Evolutionary conservation across 2,888 invertebrate genomes (phyloP), one percentile per base, ranked within the genome.

Genomic region (Timema podura): DNA sequence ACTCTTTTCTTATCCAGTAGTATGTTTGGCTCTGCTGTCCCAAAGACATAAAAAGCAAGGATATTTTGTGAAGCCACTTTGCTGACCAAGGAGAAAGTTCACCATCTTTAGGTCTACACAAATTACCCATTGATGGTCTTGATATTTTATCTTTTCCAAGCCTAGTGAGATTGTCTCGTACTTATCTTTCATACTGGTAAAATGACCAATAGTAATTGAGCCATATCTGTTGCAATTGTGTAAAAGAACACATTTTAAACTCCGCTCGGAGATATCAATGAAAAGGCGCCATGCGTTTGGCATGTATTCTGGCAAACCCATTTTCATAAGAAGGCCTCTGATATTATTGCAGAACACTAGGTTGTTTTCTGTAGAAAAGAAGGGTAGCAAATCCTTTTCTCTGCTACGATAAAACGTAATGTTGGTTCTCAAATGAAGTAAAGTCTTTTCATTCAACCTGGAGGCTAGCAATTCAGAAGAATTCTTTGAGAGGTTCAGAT

Each of bases 361-460:
- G 30, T 30, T 30, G 30, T 30, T 30, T 30, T 30, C 30, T 3
- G 3, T 30, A 30, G 30, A 30, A 3, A 30, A 30, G 30, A 59
- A 73, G 9, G 47, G 57, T 65, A 74, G 46, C 8, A 74, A 68
- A 64, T 64, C 6, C 30, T 64, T 64, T n/a, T 44, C 64, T 64
- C 45, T 10, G 72, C 70, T 51, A 72, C n/a, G n/a, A n/a, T n/a
- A n/a, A n/a, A n/a, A n/a, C n/a, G n/a, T n/a, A n/a, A n/a, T n/a
- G 46, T 70, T 73, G 0, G 72, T 72, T 67, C 44, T 69, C 13
- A 15, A 54, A 5, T 68, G 9, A 8, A 74, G 65, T 11, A 74
- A 61, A 67, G 74, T 75, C 45, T 73, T 75, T 59, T 73, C 57
- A 65, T 74, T n/a, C n/a, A n/a, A n/a, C n/a, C n/a, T n/a, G n/a